Conservation (phyloP, 2,888 invertebrate genomes). For the Dendrolimus houi region DNA sequence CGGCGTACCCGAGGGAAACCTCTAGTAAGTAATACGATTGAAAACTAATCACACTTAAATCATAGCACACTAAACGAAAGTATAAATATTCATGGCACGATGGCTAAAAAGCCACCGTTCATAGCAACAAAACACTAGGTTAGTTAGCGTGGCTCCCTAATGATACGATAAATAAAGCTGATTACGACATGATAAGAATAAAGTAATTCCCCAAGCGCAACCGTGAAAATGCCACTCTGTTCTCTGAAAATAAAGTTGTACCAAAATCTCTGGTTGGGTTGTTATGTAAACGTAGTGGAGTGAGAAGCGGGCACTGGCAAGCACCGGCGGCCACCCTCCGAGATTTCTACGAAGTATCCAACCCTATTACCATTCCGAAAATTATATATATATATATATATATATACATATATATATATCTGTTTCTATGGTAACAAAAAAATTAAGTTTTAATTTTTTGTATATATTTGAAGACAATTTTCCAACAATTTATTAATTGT, state of each 20-base stretch:
- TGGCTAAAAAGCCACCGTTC: neutral
- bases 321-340: neutral
- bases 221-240: constrained; percentile 16
- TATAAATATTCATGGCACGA: neutral
- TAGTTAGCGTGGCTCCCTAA: constrained; percentile 2
- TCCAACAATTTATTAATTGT: too few relatives aligned
- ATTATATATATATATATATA: too few relatives aligned
- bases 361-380: neutral
- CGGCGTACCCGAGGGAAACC: too few relatives aligned
- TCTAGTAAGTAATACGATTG: too few relatives aligned
- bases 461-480: too few relatives aligned
- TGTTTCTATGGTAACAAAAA: neutral
- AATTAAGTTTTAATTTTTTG: too few relatives aligned
- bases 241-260: constrained; percentile 23
- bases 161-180: constrained; percentile 15
- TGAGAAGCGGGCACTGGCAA: constrained; percentile 8
- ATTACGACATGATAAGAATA: constrained; percentile 23
- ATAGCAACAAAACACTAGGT: constrained; percentile 10
- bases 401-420: neutral
- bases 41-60: too few relatives aligned
- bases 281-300: constrained; percentile 21
- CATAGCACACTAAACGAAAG: too few relatives aligned
- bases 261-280: constrained; percentile 13
- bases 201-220: constrained; percentile 19
- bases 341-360: neutral